Conservation (phyloP, 2,113 vertebrate genomes). For the Microcebus murinus region DNA sequence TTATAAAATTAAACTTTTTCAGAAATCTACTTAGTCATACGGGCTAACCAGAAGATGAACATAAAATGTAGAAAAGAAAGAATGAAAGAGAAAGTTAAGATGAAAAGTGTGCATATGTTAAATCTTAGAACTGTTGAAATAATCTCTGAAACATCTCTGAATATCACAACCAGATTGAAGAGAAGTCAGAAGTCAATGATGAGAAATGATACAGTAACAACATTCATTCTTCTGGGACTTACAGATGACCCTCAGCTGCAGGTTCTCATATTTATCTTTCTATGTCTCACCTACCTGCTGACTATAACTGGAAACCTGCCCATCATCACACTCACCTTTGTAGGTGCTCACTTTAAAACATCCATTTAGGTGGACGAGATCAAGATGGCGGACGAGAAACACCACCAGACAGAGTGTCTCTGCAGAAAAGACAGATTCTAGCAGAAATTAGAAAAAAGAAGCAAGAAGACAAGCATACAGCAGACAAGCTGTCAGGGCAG, state of each 20-base stretch:
- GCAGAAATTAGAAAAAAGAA: too few relatives aligned
- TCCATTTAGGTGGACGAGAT: too few relatives aligned
- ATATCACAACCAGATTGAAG: background rate
- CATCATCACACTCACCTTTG: background rate
- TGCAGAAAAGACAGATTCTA: too few relatives aligned
- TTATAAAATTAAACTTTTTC: background rate
- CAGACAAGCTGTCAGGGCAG: too few relatives aligned
- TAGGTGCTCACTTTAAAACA: background rate
- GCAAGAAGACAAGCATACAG: too few relatives aligned
- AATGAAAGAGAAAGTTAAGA: too few relatives aligned
- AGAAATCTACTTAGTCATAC: background rate
- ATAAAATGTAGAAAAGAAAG: background rate
- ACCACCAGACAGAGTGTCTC: too few relatives aligned
- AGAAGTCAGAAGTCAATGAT: background rate
- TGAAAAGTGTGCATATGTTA: background rate
- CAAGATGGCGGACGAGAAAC: too few relatives aligned
- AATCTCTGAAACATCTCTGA: background rate
- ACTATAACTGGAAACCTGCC: background rate
- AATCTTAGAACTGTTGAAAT: background rate
- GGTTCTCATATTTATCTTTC: background rate
- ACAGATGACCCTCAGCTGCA: background rate
- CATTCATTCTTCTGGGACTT: background rate
- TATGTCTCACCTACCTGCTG: background rate
- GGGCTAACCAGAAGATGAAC: background rate
- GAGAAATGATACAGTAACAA: background rate